Base-by-base conservation (phyloP, 1,140 invertebrate genomes). In the Cepaea nemoralis region DNA sequence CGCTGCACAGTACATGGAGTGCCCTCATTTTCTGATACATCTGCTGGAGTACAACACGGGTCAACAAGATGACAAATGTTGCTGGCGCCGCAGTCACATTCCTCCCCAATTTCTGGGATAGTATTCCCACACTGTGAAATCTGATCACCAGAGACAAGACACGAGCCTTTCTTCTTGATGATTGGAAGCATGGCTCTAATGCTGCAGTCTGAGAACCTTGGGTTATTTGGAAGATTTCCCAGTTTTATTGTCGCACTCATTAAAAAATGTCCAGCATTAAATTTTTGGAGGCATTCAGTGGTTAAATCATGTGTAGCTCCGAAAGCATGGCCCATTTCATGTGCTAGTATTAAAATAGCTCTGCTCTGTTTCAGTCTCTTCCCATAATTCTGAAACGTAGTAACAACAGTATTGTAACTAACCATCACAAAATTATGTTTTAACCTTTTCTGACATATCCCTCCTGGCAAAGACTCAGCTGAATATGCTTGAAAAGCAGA, bases 291-390 rank as follows among this genome's bases (percentile, higher is more conserved):
- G 75, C 88, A 89, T 14, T 40, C 33, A n/a, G n/a, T 2, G 27
- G 86, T 55, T 33, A 59, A 35, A 77, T 90, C 89, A 77, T 90
- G 89, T 22, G 48, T 37, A 77, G 85, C 86, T 31, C 89, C 89
- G 83, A 90, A 90, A 77, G 78, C 87, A 81, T 90, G 89, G 37
- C 88, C 89, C 14, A 90, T 71, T 83, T 90, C 89, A 82, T 90
- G 89, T 0, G 86, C 80, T 24, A 90, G 31, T 5, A 84, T 85
- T 5, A 89, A 39, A 27, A 84, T 81, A 50, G 80, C 77, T 48
- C 83, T 70, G 22, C 80, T 77, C 12, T 77, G 50, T 27, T 85
- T 74, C 19, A 87, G 16, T 0, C 59, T 66, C n/a, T 45, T 73
- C 14, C 85, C 87, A 66, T 81, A 67, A 75, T 83, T 88, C 0